These are phyloP conservation scores for Lasius fuliginosus DNA, from an alignment of 2,888 invertebrate genomes.

Conservation along the genomic window DNA sequence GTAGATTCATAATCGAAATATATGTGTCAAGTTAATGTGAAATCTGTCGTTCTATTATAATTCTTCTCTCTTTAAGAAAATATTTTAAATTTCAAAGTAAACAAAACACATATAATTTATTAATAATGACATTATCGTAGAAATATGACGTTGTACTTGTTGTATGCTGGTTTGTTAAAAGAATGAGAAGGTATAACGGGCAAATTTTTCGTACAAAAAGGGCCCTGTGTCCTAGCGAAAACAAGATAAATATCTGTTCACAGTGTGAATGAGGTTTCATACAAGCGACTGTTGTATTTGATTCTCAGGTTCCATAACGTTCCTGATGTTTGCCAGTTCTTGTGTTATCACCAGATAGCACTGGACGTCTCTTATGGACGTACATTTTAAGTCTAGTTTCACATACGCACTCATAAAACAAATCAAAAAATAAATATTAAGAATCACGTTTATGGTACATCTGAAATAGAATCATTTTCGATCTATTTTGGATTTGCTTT, in stretches of 20 bases:
- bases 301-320: constrained; percentile 20
- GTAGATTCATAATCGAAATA: background rate
- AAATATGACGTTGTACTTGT: background rate
- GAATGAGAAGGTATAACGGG: background rate
- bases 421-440: no score
- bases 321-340: constrained; percentile 38
- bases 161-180: constrained; percentile 3
- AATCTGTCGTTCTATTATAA: background rate
- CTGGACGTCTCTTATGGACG: no score
- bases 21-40: background rate
- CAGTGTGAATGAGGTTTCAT: background rate
- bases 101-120: background rate
- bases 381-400: no score
- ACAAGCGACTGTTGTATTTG: constrained; percentile 29
- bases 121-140: background rate
- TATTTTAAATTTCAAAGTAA: constrained; percentile 1
- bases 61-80: background rate
- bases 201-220: constrained; percentile 24
- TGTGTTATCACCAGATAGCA: constrained; percentile 7
- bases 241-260: constrained; percentile 22
- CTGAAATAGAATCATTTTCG: no score
- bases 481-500: no score
- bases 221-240: background rate
- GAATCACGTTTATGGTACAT: no score
- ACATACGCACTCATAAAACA: no score